Base-by-base conservation (phyloP, 2,797 vertebrate genomes). In the Paguma larvata region DNA sequence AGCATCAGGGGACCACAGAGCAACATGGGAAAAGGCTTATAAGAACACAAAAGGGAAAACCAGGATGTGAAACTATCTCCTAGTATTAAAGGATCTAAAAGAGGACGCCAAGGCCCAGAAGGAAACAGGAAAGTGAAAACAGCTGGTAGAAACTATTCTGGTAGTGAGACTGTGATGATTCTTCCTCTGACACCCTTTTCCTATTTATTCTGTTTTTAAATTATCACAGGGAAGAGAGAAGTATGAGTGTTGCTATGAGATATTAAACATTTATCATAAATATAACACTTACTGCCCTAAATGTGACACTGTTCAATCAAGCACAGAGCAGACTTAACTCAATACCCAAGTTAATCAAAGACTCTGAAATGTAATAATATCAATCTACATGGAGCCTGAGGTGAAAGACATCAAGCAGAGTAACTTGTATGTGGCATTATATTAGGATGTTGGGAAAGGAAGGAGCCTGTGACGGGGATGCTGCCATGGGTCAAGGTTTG, bases 111-210 rank as follows among this genome's bases (percentile, higher is more conserved):
- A 91, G 46, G 85, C n/a, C 56, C 93, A 92, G 73, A 82, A 97
- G 83, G 3, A 91, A 94, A 91, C 78, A 92, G 51, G 89, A 95
- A 77, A 65, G 77, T 59, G 63, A 85, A 94, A 96, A 95, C 62
- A 92, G 85, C 27, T 51, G 63, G 85, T 56, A 85, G 77, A 70
- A 94, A 73, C 70, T 70, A 88, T 44, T 94, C 75, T 67, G 46
- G 38, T 38, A 32, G 30, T 6, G 27, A 89, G 85, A 78, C 2
- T 25, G 48, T 68, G 62, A 23, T 23, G 59, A 78, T 65, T 90
- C 27, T 70, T 95, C 65, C 73, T 65, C 56, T 46, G 90, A 75
- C 16, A 91, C 23, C 41, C 53, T 85, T 96, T 90, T 84, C 62
- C 53, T 86, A 41, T 48, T 89, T 89, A 41, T n/a, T 70, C 51